phyloP scores from a whole-genome alignment of 2,113 vertebrate species.

The Lethenteron reissneri region DNA sequence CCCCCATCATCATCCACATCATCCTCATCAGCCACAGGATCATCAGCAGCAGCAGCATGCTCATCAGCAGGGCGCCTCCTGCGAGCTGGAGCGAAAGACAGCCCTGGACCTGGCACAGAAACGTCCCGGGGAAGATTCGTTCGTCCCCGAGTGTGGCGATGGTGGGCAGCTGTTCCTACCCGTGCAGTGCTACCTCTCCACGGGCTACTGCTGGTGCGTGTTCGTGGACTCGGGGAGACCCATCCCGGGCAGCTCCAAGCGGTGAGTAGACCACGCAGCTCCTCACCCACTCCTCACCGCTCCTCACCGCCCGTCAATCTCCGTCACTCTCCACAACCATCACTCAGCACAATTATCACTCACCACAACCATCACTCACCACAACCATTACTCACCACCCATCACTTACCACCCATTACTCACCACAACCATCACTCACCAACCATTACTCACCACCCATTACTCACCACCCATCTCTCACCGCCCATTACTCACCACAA shows the following conservation, averaged over 20 bases:
- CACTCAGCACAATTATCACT: no score
- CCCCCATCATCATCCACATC: no score
- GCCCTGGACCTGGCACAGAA: slow-evolving; percentile 60
- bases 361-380: no score
- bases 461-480: no score
- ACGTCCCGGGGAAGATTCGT: slow-evolving; percentile 51
- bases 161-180: slow-evolving; percentile 59
- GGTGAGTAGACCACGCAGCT: slow-evolving; percentile 28
- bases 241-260: slow-evolving; percentile 72
- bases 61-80: slow-evolving; percentile 27
- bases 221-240: slow-evolving; percentile 78
- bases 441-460: no score
- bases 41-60: no score
- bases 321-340: not conserved
- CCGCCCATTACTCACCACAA: no score
- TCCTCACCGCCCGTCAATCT: not conserved
- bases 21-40: no score
- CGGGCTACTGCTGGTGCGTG: slow-evolving; percentile 97
- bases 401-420: no score
- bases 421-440: no score
- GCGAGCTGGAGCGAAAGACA: slow-evolving; percentile 79
- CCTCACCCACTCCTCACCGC: no score
- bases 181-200: slow-evolving; percentile 91
- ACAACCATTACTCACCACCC: no score
- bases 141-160: slow-evolving; percentile 66